Base-by-base conservation (phyloP, 2,113 vertebrate species). In the Chloebia gouldiae region DNA sequence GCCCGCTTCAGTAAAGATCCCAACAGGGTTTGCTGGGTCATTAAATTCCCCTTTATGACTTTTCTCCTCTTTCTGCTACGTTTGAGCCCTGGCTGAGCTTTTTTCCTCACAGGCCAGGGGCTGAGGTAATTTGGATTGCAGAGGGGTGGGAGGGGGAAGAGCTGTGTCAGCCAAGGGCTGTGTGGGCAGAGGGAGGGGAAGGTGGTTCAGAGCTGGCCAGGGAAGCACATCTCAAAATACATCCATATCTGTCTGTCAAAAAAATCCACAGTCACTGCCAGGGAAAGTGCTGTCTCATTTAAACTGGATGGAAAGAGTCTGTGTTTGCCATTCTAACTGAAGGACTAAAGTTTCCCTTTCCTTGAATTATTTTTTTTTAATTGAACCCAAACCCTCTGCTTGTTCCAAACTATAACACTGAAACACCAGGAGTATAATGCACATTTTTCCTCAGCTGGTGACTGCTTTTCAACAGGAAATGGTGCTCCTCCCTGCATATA, bases 1-100 rank as follows among this genome's bases (percentile, higher is more conserved):
- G 39, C 51, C 75, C 3, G 1, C 59, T 82, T 65, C 88, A 70
- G 47, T 1, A 63, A 50, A 30, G 68, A 42, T 86, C 88, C 54
- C 68, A 54, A 25, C 14, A 71, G 82, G 30, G 17, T 63, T 31
- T 81, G 27, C 86, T 81, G 80, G 72, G 49, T 47, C 69, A 71
- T 86, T 95, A 84, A 81, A 78, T 86, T 91, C 49, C 54, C 57
- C 77, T 90, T 81, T 83, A 72, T 35, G 80, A 54, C 86, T 92
- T 65, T 83, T 73, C 86, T 80, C 59, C 56, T 93, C 72, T 94
- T 90, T 88, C 80, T 20, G 15, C 86, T 64, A 18, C 1, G 0
- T 68, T 63, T 73, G 69, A 88, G 64, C 69, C 51, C 49, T 88
- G 68, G 23, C 64, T 84, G 86, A 93, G 72, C 72, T 92, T 81